Base-by-base conservation (phyloP, 37 sponge, comb jelly and placozoan species). In the Oopsacas minuta region DNA sequence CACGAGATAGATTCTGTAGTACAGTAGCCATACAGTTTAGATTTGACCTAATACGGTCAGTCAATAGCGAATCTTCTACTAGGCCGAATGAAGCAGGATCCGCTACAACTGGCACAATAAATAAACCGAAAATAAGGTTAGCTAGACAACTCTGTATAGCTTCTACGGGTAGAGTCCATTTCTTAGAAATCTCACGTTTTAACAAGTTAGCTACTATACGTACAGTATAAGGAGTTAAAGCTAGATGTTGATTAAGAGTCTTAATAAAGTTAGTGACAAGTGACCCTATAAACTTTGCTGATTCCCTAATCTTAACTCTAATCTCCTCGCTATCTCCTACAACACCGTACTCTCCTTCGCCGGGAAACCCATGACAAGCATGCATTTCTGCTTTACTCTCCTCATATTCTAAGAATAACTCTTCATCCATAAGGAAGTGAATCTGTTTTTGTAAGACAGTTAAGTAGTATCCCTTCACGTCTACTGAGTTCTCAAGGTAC, bases 341-440 rank as follows among this genome's bases (percentile, higher is more conserved):
- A 10, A n/a, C 22, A 12, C 17, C 30, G 22, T n/a, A 61, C 75
- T 61, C 75, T 12, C 75, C 75, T 3, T 10, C 75, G 1, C 30
- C 75, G 28, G 75, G 75, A 12, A 20, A 61, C 30, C 75, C 75
- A 25, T 61, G 75, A 61, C 75, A 10, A 25, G 75, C 75, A 34
- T 61, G 75, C 75, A 61, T 10, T 34, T 61, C 75, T 32, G 75
- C 75, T 61, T 61, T 61, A 34, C 75, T 61, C 75, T 61, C 75
- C 30, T 61, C 75, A 12, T 32, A 61, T 34, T 61, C 75, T 3
- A 61, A 34, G 30, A 61, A 61, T 5, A 61, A 5, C 30, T 61
- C 75, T n/a, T 61, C 75, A 34, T 61, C 75, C 75, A 61, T 61
- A 25, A 61, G 75, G 75, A 61, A 61, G 7, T 10, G 30, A n/a